These are phyloP conservation scores for Eurois occulta DNA, from an alignment of 2,888 invertebrate genomes.

Conservation along the genomic window DNA sequence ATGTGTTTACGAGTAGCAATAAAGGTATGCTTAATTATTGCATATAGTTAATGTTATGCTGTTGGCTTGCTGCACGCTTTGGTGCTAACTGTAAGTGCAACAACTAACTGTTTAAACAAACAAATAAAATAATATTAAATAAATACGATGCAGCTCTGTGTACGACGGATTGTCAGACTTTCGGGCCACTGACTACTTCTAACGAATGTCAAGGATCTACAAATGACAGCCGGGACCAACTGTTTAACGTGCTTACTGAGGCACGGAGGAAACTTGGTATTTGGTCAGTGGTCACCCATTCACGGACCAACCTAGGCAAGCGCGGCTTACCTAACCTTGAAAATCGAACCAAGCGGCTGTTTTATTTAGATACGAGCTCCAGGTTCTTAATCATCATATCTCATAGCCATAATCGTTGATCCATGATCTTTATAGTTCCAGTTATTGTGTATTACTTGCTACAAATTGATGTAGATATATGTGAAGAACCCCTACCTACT, in stretches of 20 bases:
- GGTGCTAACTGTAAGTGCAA: too few relatives aligned
- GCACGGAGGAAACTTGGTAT: neutral
- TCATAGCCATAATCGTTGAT: neutral
- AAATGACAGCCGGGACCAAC: neutral
- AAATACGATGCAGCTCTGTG: neutral
- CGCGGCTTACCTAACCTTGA: neutral
- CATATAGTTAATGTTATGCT: too few relatives aligned
- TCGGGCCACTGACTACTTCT: too few relatives aligned
- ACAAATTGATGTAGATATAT: too few relatives aligned
- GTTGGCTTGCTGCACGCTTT: too few relatives aligned
- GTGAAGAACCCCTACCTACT: too few relatives aligned
- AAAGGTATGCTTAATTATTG: too few relatives aligned
- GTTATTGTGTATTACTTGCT: neutral
- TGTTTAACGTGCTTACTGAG: neutral
- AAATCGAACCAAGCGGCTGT: neutral
- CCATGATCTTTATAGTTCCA: neutral
- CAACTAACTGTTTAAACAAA: too few relatives aligned
- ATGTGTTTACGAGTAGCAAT: too few relatives aligned
- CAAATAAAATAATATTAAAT: too few relatives aligned
- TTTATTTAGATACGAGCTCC: neutral
- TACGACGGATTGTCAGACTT: neutral
- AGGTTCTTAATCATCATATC: neutral
- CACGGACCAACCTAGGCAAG: neutral
- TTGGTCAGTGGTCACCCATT: neutral
- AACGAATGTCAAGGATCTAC: neutral